Evolutionary conservation across 2,888 invertebrate genomes (phyloP).

Genomic region (Antheraea assamensis): DNA sequence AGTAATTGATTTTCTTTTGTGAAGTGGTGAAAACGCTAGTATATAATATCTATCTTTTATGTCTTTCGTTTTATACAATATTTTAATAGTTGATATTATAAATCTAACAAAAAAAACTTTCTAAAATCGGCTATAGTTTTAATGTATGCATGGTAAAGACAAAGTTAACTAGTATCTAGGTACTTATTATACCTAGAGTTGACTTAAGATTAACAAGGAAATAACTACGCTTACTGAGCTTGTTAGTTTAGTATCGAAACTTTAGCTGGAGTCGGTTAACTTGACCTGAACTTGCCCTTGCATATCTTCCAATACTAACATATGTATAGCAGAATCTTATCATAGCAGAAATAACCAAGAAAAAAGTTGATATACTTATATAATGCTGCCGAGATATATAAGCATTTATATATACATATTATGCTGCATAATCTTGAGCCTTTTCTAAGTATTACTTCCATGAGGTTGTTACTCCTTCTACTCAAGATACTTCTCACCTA

Average conservation of each 20-base stretch:
- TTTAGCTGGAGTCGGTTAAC: not conserved
- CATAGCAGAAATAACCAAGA: not conserved
- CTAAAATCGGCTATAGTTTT: not conserved
- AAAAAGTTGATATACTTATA: not conserved
- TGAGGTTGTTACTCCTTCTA: too few species aligned
- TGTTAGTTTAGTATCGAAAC: constrained; percentile 10
- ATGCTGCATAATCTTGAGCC: too few species aligned
- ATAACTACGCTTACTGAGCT: constrained; percentile 1
- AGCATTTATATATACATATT: too few species aligned
- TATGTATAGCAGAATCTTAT: not conserved
- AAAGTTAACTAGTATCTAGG: too few species aligned
- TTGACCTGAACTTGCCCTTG: constrained; percentile 6
- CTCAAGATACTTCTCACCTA: too few species aligned
- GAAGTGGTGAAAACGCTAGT: too few species aligned
- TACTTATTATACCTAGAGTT: not conserved
- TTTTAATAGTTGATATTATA: not conserved
- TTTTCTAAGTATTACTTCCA: too few species aligned
- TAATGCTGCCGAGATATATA: not conserved
- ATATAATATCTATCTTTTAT: too few species aligned
- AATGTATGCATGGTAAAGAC: not conserved
- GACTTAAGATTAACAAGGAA: not conserved
- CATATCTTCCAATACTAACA: not conserved
- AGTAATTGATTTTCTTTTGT: too few species aligned
- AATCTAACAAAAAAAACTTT: not conserved
- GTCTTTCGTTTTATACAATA: too few species aligned